phyloP scores from a whole-genome alignment of 2,888 invertebrate species.

The Zootermopsis nevadensis region DNA sequence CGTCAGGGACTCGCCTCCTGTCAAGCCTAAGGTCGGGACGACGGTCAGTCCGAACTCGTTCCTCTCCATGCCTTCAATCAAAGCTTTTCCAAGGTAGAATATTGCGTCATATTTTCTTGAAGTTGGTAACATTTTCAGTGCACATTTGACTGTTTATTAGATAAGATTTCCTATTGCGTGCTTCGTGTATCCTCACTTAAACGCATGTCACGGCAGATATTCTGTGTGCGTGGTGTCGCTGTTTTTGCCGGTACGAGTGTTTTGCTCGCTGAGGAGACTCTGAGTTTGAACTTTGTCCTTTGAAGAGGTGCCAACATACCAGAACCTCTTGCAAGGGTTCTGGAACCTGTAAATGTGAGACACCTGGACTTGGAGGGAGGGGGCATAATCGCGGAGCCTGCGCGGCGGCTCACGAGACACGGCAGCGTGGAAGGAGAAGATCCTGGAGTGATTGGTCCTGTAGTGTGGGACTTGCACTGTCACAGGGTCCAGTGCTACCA shows the following conservation, averaged over 20 bases:
- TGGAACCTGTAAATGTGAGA: slow-evolving; percentile 82
- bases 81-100: slow-evolving; percentile 79
- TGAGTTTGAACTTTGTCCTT: not conserved
- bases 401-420: slow-evolving; percentile 64
- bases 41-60: slow-evolving; percentile 75
- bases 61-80: slow-evolving; percentile 87
- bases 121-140: too few species aligned
- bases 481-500: slow-evolving; percentile 64
- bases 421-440: slow-evolving; percentile 78
- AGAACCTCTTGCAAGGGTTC: slow-evolving; percentile 80
- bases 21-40: slow-evolving; percentile 47
- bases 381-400: slow-evolving; percentile 49
- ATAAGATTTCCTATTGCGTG: too few species aligned
- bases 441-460: slow-evolving; percentile 85
- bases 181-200: too few species aligned
- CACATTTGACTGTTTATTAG: too few species aligned
- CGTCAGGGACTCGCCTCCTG: not conserved
- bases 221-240: too few species aligned
- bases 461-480: slow-evolving; percentile 85
- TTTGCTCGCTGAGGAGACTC: not conserved
- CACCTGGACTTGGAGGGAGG: slow-evolving; percentile 70
- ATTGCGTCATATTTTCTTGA: too few species aligned
- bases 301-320: slow-evolving; percentile 74
- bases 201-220: too few species aligned
- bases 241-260: too few species aligned